Evolutionary conservation across 2,888 invertebrate genomes (phyloP).

Genomic region (Platycheirus rosarum): DNA sequence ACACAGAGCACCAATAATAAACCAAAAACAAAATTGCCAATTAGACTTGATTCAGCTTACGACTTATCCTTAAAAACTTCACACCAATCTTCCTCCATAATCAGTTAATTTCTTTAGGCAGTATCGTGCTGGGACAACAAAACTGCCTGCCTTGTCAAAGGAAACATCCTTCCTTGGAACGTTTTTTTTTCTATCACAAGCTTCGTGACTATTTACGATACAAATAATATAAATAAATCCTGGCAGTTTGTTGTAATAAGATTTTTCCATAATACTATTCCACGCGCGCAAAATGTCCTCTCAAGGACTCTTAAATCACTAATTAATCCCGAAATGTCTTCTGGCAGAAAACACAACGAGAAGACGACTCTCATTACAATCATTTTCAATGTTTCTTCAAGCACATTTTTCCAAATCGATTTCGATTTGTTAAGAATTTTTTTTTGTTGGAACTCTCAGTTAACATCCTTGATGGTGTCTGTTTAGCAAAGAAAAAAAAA

Average conservation of each 20-base stretch:
- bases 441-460: neutral
- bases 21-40: neutral
- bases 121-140: constrained; percentile 16
- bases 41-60: neutral
- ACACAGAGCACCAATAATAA: no score
- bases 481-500: constrained; percentile 11
- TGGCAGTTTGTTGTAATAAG: constrained; percentile 11
- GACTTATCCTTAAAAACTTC: neutral
- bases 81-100: neutral
- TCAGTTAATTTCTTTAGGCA: constrained; percentile 7
- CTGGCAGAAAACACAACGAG: constrained; percentile 1
- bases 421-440: constrained; percentile 16
- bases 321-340: constrained; percentile 28
- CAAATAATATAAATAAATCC: constrained; percentile 1
- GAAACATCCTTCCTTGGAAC: neutral
- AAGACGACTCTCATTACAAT: constrained; percentile 1
- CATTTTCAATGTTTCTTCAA: neutral
- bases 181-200: constrained; percentile 24
- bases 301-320: constrained; percentile 28
- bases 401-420: constrained; percentile 13
- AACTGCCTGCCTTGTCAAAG: constrained; percentile 6
- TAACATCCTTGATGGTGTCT: constrained; percentile 14
- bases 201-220: constrained; percentile 20
- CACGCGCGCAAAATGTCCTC: constrained; percentile 9
- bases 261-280: constrained; percentile 1